phyloP scores from a whole-genome alignment of 2,113 vertebrate species.

The Peromyscus maniculatus region DNA sequence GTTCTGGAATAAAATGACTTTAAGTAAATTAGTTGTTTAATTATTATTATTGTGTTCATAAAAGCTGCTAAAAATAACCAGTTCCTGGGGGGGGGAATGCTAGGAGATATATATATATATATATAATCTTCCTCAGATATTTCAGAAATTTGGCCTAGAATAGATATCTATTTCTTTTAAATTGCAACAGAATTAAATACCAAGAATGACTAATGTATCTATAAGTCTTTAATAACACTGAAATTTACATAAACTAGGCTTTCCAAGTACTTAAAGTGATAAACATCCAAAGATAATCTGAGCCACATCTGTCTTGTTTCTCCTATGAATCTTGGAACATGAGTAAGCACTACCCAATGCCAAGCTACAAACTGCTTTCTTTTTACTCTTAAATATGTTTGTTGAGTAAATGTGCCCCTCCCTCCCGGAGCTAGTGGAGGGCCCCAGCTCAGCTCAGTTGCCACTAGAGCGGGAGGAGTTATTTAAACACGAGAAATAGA shows the following conservation, averaged over 20 bases:
- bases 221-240: conserved; percentile 35
- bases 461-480: conserved; percentile 55
- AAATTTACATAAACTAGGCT: conserved; percentile 56
- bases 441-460: background rate
- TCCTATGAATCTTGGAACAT: conserved; percentile 9
- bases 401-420: conserved; percentile 12
- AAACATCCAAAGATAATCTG: conserved; percentile 48
- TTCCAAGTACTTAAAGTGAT: conserved; percentile 43
- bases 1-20: conserved; percentile 69
- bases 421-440: background rate
- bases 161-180: conserved; percentile 37
- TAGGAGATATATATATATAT: background rate
- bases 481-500: conserved; percentile 67
- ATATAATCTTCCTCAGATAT: conserved; percentile 59
- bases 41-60: conserved; percentile 75
- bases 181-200: conserved; percentile 62
- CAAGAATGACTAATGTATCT: conserved; percentile 39
- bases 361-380: background rate
- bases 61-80: conserved; percentile 77
- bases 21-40: conserved; percentile 74
- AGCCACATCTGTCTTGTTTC: conserved; percentile 6
- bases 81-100: conserved; percentile 66
- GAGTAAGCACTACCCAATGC: background rate
- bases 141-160: conserved; percentile 70
- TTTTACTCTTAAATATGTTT: conserved; percentile 26